Base-by-base conservation (phyloP, 2,113 vertebrate species). In the Notothenia rossii region DNA sequence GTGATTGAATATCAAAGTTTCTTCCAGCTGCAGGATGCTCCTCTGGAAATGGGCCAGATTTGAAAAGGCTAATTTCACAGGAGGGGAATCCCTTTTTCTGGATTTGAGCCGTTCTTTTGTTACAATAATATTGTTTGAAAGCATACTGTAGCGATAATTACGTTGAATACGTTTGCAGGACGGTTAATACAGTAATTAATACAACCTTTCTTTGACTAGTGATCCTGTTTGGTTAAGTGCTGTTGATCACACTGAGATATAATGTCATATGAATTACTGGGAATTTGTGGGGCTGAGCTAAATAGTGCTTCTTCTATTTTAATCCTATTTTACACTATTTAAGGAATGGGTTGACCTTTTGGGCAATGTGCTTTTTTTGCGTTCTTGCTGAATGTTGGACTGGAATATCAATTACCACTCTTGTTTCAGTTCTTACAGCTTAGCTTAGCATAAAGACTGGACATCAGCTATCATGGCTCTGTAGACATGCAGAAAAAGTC, bases 1-100 rank as follows among this genome's bases (percentile, higher is more conserved):
- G 45, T 48, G 63, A 74, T 63, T 50, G 29, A 77, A 75, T 48
- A 79, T 74, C 75, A 65, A 60, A 80, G 78, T 36, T 69, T 64
- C 20, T 20, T 61, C 59, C 5, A 18, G 72, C 53, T 53, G 59
- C 71, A 33, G 10, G 20, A n/a, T 2, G 63, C 51, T 60, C 29
- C 33, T 82, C 20, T 71, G 43, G 66, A 72, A 75, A 70, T 36
- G 25, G 65, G 79, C 75, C 61, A 82, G 56, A 59, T 25, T 64
- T 68, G n/a, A 58, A 63, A 67, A 25, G 9, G 0, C 17, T 75
- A 5, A 7, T 14, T 75, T 82, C 51, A 84, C 18, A 65, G 33
- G 56, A 68, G 20, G 29, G 79, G 15, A 74, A 60, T 67, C 22
- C 46, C 8, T 46, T 62, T 50, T 65, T 45, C 22, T 73, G 51